phyloP scores from a whole-genome alignment of 2,113 vertebrate species.

The Myotis lucifugus region DNA sequence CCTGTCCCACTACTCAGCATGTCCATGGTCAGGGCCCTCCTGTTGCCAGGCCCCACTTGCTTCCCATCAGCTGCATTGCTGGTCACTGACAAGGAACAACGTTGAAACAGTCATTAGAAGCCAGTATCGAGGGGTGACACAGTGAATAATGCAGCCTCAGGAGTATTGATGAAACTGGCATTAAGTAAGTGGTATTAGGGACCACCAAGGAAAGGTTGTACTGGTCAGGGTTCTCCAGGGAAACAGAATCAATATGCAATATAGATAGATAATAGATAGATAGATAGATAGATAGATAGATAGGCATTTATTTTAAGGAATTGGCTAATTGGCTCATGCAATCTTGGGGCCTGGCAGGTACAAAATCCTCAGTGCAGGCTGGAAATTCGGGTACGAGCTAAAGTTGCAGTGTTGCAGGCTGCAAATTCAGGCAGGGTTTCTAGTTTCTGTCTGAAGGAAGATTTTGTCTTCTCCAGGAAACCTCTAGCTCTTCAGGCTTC shows the following conservation, averaged over 20 bases:
- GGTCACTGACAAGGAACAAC: not conserved
- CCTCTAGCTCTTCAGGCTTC: not conserved
- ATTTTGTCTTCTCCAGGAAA: not conserved
- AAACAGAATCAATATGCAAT: not conserved
- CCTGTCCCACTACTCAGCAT: not conserved
- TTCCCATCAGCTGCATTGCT: not conserved
- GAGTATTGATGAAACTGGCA: not conserved
- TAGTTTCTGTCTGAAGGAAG: not conserved
- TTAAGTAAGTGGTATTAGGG: not conserved
- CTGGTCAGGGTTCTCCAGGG: not conserved
- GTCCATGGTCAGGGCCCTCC: not conserved
- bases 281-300: not conserved
- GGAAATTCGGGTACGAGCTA: not conserved
- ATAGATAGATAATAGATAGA: not conserved
- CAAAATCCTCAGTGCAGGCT: not conserved
- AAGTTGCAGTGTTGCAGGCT: not conserved
- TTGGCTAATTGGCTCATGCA: not conserved
- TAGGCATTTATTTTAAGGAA: not conserved
- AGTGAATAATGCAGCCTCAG: not conserved
- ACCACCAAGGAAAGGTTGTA: not conserved
- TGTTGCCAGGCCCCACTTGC: not conserved
- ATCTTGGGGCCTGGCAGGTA: not conserved
- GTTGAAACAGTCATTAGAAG: not conserved
- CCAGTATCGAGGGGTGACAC: too few species aligned
- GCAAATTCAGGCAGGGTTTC: not conserved